Evolutionary conservation across 2,888 invertebrate species (phyloP).

Genomic region (Drosophila kokeensis): DNA sequence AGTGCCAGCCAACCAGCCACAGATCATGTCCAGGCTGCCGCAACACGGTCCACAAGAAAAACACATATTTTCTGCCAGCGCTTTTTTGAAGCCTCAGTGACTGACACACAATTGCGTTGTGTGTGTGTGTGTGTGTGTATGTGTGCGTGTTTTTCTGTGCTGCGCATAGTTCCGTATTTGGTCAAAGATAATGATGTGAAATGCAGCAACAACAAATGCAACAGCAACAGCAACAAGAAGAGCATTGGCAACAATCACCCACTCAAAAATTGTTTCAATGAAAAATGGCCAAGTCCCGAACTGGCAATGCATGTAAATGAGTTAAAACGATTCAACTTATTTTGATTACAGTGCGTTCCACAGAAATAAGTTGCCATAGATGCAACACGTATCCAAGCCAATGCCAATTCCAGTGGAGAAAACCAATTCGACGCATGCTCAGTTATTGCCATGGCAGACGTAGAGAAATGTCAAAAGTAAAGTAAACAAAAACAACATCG

Average conservation of each 20-base stretch:
- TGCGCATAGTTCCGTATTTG: slow-evolving; percentile 76
- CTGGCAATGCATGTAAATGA: slow-evolving; percentile 71
- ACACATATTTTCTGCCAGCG: slow-evolving; percentile 65
- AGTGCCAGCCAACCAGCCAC: slow-evolving; percentile 40
- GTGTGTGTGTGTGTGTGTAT: slow-evolving; percentile 45
- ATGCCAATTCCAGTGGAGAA: slow-evolving; percentile 18
- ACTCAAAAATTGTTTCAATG: slow-evolving; percentile 73
- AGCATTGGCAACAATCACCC: slow-evolving; percentile 72
- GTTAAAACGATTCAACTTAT: slow-evolving; percentile 77
- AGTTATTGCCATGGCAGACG: slow-evolving; percentile 42
- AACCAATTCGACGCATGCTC: slow-evolving; percentile 43
- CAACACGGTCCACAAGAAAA: slow-evolving; percentile 48
- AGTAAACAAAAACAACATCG: slow-evolving; percentile 14
- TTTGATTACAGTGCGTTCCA: slow-evolving; percentile 60
- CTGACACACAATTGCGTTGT: slow-evolving; percentile 76
- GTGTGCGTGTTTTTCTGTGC: neutral
- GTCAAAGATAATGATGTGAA: slow-evolving; percentile 81
- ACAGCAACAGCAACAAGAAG: slow-evolving; percentile 34
- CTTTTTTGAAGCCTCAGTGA: slow-evolving; percentile 70
- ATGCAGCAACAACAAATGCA: slow-evolving; percentile 58
- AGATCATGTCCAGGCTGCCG: slow-evolving; percentile 52
- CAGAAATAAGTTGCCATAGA: slow-evolving; percentile 43
- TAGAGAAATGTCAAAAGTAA: slow-evolving; percentile 18
- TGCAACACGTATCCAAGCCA: slow-evolving; percentile 16
- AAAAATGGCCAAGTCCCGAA: slow-evolving; percentile 56